Percentiles rank a stretch among this genome's conserved stretches.
Conservation (phyloP, 2,113 vertebrate genomes). For the Aleadryas rufinucha region DNA sequence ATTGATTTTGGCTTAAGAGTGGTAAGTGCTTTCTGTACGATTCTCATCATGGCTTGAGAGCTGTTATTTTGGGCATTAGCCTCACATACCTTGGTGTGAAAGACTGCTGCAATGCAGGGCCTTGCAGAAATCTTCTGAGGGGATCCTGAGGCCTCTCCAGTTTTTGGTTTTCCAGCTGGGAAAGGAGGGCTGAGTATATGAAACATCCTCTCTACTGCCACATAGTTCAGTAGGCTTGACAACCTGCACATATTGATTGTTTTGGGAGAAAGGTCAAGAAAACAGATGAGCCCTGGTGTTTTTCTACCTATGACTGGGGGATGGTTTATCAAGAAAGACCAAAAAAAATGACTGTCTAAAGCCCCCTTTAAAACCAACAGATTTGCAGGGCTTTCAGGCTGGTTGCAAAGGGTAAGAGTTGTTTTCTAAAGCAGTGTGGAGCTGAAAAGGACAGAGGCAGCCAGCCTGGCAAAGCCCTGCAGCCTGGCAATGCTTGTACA, state of each 20-base stretch:
- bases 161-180: neutral
- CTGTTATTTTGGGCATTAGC: constrained; percentile 39
- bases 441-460: neutral
- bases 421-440: neutral
- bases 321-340: neutral
- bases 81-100: neutral
- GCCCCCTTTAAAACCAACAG: neutral
- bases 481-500: neutral
- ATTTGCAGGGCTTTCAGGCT: neutral
- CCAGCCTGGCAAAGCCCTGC: accelerated
- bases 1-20: constrained; percentile 60
- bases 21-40: constrained; percentile 30
- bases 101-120: neutral
- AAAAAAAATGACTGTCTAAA: neutral
- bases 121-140: neutral
- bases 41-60: neutral
- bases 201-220: neutral
- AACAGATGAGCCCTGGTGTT: neutral
- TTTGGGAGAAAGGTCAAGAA: neutral
- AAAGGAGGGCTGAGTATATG: neutral
- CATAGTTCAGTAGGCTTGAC: neutral
- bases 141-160: neutral
- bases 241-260: neutral
- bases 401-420: neutral
- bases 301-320: neutral